Evolutionary conservation across 2,888 invertebrate species (phyloP).

Genomic region (Acanthoscelides obtectus): DNA sequence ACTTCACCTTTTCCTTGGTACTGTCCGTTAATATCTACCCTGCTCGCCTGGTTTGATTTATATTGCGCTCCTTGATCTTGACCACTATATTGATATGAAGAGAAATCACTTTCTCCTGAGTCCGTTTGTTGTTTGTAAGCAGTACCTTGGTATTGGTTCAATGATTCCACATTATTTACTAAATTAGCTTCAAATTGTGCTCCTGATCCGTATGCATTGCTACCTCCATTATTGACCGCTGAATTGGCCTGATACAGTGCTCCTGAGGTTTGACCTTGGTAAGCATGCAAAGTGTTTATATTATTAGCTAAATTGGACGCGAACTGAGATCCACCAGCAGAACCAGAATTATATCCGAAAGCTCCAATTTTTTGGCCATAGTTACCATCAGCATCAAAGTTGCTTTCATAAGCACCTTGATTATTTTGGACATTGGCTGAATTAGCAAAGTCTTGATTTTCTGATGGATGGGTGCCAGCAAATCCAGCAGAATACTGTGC

Average conservation of each 20-base stretch:
- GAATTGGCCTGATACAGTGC: neutral
- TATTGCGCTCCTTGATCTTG: neutral
- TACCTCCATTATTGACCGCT: neutral
- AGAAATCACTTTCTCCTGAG: neutral
- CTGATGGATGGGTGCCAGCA: neutral
- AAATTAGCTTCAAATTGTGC: neutral
- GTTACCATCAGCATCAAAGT: neutral
- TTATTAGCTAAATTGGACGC: neutral
- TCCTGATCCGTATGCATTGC: constrained; percentile 5
- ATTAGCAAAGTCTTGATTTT: neutral
- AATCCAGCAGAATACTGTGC: neutral
- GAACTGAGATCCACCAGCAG: neutral
- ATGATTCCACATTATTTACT: neutral
- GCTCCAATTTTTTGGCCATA: neutral
- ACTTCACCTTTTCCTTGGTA: neutral
- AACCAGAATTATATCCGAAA: neutral
- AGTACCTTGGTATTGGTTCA: neutral
- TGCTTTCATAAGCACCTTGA: neutral
- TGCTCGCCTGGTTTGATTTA: neutral
- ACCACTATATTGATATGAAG: neutral
- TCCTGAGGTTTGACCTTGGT: neutral
- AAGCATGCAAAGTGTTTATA: neutral
- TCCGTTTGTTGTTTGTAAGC: neutral
- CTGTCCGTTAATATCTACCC: neutral
- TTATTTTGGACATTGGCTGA: neutral